A percentile compares a stretch with the other conserved stretches of the same genome.
Evolutionary conservation across 2,113 vertebrate species (phyloP).

Genomic region (Picathartes gymnocephalus): DNA sequence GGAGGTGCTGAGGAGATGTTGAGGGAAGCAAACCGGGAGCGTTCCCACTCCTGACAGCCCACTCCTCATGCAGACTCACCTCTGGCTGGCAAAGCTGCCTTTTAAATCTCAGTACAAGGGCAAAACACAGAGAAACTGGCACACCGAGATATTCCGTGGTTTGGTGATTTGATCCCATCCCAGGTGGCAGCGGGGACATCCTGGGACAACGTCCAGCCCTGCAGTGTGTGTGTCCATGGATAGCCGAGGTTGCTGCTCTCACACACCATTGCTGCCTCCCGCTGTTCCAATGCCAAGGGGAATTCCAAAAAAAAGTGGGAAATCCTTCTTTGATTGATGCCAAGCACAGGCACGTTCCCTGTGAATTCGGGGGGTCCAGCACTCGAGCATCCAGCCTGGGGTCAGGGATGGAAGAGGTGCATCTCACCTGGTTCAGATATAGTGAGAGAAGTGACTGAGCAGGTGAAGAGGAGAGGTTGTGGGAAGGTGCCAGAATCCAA

Average conservation of each 20-base stretch:
- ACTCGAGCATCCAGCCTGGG: background rate
- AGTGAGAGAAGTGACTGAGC: background rate
- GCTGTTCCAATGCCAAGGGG: background rate
- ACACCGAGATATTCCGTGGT: fast-evolving
- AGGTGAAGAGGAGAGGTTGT: background rate
- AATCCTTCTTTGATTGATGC: background rate
- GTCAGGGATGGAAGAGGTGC: background rate
- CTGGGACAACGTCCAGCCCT: background rate
- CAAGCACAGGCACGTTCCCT: background rate
- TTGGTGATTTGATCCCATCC: background rate
- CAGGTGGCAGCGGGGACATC: background rate
- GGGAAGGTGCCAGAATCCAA: no score
- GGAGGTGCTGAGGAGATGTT: background rate
- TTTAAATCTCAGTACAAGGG: background rate
- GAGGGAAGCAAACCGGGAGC: background rate
- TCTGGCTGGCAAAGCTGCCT: background rate
- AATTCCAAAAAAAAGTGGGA: background rate
- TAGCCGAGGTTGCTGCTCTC: background rate
- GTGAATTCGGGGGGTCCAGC: background rate
- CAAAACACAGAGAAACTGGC: background rate
- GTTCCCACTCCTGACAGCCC: background rate
- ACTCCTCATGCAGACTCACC: background rate
- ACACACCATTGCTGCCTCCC: background rate
- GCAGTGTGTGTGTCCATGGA: background rate
- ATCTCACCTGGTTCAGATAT: background rate